A percentile compares a stretch with the other conserved stretches of the same genome.
Evolutionary conservation across 2,797 vertebrate species (phyloP).

Genomic region (Botia almorhae): DNA sequence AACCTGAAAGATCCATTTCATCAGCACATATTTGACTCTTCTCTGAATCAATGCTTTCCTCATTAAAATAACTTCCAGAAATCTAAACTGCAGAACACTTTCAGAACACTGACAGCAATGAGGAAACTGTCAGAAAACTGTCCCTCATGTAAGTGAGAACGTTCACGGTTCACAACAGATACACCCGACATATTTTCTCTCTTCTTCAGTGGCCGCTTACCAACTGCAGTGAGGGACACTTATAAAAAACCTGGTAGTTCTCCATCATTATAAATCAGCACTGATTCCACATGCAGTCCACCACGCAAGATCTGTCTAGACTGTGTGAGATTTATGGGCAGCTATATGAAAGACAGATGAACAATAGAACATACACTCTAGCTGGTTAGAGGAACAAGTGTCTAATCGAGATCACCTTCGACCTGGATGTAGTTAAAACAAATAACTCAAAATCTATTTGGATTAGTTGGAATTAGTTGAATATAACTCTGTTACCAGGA

Average conservation of each 20-base stretch:
- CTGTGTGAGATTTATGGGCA: constrained; percentile 9
- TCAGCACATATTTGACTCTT: not conserved
- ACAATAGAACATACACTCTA: not conserved
- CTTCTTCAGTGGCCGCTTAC: not conserved
- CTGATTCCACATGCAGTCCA: constrained; percentile 10
- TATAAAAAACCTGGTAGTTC: constrained; percentile 17
- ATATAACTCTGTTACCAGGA: no score
- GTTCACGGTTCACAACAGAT: constrained; percentile 1
- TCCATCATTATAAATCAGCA: constrained; percentile 34
- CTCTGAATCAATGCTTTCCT: constrained; percentile 24
- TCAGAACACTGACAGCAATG: not conserved
- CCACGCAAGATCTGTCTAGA: constrained; percentile 11
- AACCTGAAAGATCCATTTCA: not conserved
- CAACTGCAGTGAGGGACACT: no score
- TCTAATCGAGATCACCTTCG: not conserved
- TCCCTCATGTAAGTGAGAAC: not conserved
- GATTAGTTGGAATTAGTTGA: not conserved
- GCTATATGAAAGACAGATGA: constrained; percentile 26
- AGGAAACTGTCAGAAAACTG: constrained; percentile 23
- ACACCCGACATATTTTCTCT: constrained; percentile 14
- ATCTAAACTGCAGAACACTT: constrained; percentile 18
- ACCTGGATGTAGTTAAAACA: not conserved
- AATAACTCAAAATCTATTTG: not conserved
- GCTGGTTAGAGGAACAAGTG: not conserved
- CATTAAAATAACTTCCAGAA: constrained; percentile 33